Base-by-base conservation (phyloP, 1,140 invertebrate species). In the Tetramorium simillimum region DNA sequence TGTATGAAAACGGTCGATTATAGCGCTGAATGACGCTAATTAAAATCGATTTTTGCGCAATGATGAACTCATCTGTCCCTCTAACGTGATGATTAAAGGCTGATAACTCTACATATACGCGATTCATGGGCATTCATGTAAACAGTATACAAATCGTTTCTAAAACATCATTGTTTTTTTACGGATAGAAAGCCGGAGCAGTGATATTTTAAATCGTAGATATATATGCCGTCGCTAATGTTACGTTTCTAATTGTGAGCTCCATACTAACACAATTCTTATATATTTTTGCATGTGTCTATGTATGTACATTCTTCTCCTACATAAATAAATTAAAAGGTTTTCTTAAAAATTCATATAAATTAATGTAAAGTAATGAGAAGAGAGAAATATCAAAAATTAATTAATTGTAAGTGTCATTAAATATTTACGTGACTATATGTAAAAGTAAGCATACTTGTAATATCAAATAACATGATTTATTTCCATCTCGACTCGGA, bases 31-130 rank as follows among this genome's bases (percentile, higher is more conserved):
- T 56, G 63, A 40, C 33, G 1, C 46, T 70, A 69, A 81, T 81
- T 70, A 70, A 81, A 53, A 81, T 80, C n/a, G 62, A 33, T n/a
- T 56, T 46, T 69, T 80, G n/a, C 43, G n/a, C 46, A 69, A 80
- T 14, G 14, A 16, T 67, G 16, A 65, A 51, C n/a, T n/a, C 46
- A 80, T 69, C 40, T 18, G 10, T 65, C 33, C 37, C 3, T 69
- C 63, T 49, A n/a, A 70, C 33, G 4, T 12, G 14, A 69, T 80
- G 76, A 80, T 63, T 10, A 49, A 63, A 77, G 24, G 18, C 24
- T 49, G 0, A 1, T 49, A 63, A 78, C 14, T n/a, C n/a, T n/a
- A 33, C 33, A 33, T 33, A 5, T 33, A 65, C 18, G 16, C 24
- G 40, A 77, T 67, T 51, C 3, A 9, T n/a, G 43, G 5, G 3